Percentiles rank a stretch among this genome's conserved stretches.
Conservation (phyloP, 1,140 invertebrate genomes). For the Sarcophaga bullata region DNA sequence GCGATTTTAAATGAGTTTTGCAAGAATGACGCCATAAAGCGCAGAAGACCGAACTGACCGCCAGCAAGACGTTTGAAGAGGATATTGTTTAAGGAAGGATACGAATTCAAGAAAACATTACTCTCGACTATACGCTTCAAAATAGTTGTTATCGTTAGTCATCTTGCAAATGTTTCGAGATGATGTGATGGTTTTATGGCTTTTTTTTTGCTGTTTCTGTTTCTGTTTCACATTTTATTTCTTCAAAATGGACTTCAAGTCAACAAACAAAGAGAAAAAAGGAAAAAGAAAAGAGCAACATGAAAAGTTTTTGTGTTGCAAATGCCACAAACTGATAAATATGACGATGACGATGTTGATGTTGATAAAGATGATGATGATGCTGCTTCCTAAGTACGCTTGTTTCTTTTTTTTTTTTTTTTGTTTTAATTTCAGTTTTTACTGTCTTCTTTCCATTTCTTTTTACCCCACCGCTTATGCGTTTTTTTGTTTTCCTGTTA, state of each 20-base stretch:
- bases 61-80: too few relatives aligned
- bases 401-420: not conserved
- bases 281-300: not conserved
- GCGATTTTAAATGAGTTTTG: not conserved
- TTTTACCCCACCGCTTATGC: not conserved
- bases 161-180: conserved; percentile 10
- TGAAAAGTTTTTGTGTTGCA: not conserved
- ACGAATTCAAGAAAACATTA: too few relatives aligned
- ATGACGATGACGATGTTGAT: not conserved
- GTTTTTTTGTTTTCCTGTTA: not conserved
- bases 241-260: too few relatives aligned
- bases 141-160: not conserved
- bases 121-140: too few relatives aligned
- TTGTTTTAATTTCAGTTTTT: not conserved
- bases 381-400: not conserved
- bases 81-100: too few relatives aligned
- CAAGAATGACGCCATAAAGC: not conserved
- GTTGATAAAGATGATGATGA: not conserved
- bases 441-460: not conserved
- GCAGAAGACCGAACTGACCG: too few relatives aligned
- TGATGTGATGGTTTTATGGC: conserved; percentile 14
- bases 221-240: too few relatives aligned
- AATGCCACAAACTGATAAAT: conserved; percentile 3
- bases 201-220: not conserved
- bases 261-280: too few relatives aligned